A percentile compares a stretch with the other conserved stretches of the same genome.
Conservation (phyloP, 1,140 invertebrate species). For the Drosophila ercepeae region DNA sequence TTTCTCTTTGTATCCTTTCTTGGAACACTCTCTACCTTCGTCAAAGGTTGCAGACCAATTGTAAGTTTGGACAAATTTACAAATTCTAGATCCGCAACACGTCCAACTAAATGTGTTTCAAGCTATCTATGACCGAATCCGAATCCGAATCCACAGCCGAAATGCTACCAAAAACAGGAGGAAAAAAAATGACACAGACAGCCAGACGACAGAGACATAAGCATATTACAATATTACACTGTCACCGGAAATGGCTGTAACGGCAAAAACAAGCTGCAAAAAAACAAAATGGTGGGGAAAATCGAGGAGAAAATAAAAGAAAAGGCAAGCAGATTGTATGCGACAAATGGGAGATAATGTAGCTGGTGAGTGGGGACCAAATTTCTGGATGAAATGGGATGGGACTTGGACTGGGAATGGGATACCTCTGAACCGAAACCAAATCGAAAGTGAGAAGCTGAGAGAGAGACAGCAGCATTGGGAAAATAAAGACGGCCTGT, state of each 20-base stretch:
- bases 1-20: too few species aligned
- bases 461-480: constrained; percentile 53
- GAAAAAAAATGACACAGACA: constrained; percentile 53
- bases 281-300: neutral
- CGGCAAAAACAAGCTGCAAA: constrained; percentile 36
- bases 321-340: constrained; percentile 76
- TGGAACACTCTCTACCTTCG: neutral
- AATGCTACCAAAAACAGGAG: constrained; percentile 19
- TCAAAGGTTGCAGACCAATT: constrained; percentile 2
- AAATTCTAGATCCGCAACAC: constrained; percentile 8
- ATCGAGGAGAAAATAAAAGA: constrained; percentile 27
- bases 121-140: constrained; percentile 46
- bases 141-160: constrained; percentile 29
- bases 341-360: constrained; percentile 81
- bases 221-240: constrained; percentile 82
- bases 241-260: constrained; percentile 73
- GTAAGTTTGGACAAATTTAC: constrained; percentile 31
- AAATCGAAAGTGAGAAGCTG: constrained; percentile 38
- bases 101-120: constrained; percentile 11
- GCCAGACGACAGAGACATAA: constrained; percentile 67
- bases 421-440: constrained; percentile 17
- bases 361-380: constrained; percentile 56
- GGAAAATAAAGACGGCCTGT: constrained; percentile 63
- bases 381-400: constrained; percentile 1
- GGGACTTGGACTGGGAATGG: constrained; percentile 14